Percentiles rank a stretch among this genome's conserved stretches.
Evolutionary conservation across 2,888 invertebrate species (phyloP).

Genomic region (Parasteatoda lunata): DNA sequence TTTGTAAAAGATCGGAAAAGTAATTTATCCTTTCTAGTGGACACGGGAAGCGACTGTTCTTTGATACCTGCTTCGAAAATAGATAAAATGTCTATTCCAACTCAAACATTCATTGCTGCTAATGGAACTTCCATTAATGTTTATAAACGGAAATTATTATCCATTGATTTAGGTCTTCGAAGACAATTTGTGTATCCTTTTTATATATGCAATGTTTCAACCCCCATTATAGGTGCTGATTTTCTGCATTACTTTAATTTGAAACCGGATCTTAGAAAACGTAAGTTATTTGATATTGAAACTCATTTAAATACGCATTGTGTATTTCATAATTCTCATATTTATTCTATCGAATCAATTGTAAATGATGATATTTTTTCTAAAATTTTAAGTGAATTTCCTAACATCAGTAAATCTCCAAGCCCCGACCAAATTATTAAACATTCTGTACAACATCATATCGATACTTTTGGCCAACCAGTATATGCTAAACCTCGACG

Average conservation of each 20-base stretch:
- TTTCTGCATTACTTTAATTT: constrained; percentile 7
- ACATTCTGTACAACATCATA: no score
- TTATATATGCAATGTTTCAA: constrained; percentile 13
- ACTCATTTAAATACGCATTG: background rate
- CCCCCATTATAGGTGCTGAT: constrained; percentile 10
- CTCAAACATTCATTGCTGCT: constrained; percentile 1
- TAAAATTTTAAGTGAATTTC: no score
- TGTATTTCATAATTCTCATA: no score
- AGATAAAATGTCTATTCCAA: background rate
- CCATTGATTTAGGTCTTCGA: constrained; percentile 17
- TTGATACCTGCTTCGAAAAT: constrained; percentile 2
- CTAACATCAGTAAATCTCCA: no score
- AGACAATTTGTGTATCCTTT: constrained; percentile 30
- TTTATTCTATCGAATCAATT: no score
- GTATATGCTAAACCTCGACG: no score
- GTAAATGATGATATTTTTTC: no score
- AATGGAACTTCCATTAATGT: constrained; percentile 23
- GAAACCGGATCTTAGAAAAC: background rate
- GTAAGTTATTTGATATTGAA: background rate
- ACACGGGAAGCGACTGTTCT: constrained; percentile 26
- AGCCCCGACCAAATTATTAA: no score
- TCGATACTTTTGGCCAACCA: no score
- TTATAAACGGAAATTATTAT: constrained; percentile 1
- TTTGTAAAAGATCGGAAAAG: constrained; percentile 44
- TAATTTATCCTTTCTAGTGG: constrained; percentile 31